Evolutionary conservation across 2,888 invertebrate genomes (phyloP).

Genomic region (Diabrotica balteata): DNA sequence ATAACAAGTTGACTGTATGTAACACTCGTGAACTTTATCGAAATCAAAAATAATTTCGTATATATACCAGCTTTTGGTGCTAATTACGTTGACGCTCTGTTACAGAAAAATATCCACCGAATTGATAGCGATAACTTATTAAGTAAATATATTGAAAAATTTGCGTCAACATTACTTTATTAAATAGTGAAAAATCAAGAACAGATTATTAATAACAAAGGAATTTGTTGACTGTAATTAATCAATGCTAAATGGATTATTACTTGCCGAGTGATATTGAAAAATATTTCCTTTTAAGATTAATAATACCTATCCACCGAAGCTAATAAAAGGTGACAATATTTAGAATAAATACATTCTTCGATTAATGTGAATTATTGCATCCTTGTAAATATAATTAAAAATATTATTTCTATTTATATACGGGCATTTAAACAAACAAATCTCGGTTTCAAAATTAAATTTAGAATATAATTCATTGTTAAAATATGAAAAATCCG

Average conservation of each 20-base stretch:
- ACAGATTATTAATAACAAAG: conserved; percentile 16
- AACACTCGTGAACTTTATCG: conserved; percentile 3
- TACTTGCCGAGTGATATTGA: conserved; percentile 5
- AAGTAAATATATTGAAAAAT: conserved; percentile 22
- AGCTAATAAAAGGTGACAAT: conserved; percentile 27
- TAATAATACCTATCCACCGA: conserved; percentile 12
- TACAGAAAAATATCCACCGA: conserved; percentile 25
- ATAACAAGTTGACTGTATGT: not conserved
- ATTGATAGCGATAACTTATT: conserved; percentile 23
- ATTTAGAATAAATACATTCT: conserved; percentile 21
- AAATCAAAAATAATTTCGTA: conserved; percentile 7
- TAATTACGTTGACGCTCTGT: conserved; percentile 36
- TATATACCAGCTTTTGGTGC: conserved; percentile 29
- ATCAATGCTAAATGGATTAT: conserved; percentile 10
- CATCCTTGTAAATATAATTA: conserved; percentile 26
- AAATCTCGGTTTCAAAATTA: too few relatives aligned
- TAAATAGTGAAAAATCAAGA: conserved; percentile 24
- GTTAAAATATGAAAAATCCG: too few relatives aligned
- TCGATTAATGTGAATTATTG: conserved; percentile 24
- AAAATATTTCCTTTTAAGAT: conserved; percentile 26
- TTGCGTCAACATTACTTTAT: conserved; percentile 35
- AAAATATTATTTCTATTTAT: conserved; percentile 3
- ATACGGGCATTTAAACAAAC: too few relatives aligned
- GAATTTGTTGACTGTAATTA: conserved; percentile 9
- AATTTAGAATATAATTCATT: too few relatives aligned